Percentiles rank a stretch among this genome's conserved stretches.
Conservation (phyloP, 2,888 invertebrate species). For the Electrophaes corylata region DNA sequence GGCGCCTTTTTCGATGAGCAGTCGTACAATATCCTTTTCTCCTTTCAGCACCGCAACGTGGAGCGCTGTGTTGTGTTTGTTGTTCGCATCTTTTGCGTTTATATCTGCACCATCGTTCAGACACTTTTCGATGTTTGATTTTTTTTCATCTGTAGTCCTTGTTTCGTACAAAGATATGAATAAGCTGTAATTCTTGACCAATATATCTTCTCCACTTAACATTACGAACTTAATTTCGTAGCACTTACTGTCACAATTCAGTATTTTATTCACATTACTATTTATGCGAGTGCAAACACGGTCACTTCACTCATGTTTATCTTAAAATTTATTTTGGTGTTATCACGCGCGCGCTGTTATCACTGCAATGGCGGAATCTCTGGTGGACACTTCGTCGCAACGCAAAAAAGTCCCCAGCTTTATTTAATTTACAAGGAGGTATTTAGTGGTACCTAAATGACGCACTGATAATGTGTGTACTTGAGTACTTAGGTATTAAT, state of each 20-base stretch:
- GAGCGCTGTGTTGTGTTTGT: conserved; percentile 40
- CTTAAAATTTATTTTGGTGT: conserved; percentile 3
- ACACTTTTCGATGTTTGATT: conserved; percentile 32
- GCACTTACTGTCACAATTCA: conserved; percentile 2
- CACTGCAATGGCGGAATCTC: not conserved
- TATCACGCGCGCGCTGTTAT: conserved; percentile 14
- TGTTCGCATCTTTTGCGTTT: conserved; percentile 42
- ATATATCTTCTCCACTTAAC: conserved; percentile 9
- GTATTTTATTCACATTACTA: not conserved
- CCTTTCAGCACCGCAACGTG: conserved; percentile 41
- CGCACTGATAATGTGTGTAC: not conserved
- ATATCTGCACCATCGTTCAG: conserved; percentile 42
- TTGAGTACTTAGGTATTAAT: no score
- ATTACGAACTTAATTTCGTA: not conserved
- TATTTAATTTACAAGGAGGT: not conserved
- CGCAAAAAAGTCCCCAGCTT: not conserved
- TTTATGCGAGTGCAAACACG: conserved; percentile 1
- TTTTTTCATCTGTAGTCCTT: conserved; percentile 28
- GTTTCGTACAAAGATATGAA: conserved; percentile 38
- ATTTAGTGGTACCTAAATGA: not conserved
- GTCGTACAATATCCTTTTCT: conserved; percentile 35
- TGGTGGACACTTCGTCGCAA: not conserved
- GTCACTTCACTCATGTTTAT: conserved; percentile 15
- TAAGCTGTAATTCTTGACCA: conserved; percentile 37
- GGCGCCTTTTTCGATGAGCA: conserved; percentile 41